phyloP scores from a whole-genome alignment of 2,113 vertebrate species.

The Tragelaphus imberbis region DNA sequence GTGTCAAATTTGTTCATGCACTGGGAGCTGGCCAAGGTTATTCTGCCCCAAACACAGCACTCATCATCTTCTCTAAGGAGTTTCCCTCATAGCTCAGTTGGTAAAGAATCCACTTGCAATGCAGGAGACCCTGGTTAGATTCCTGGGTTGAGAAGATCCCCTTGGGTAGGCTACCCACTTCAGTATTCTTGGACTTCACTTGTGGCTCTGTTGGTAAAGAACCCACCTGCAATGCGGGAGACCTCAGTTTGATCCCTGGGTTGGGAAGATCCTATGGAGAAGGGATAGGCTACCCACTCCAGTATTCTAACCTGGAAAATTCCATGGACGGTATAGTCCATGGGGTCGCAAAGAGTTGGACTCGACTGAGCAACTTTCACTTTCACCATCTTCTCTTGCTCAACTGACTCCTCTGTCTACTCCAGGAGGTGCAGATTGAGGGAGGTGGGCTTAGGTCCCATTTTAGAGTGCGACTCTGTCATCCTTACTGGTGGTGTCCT shows the following conservation, averaged over 20 bases:
- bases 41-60: neutral
- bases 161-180: neutral
- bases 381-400: neutral
- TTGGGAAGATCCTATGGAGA: neutral
- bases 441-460: neutral
- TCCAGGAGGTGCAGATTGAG: neutral
- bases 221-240: neutral
- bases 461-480: neutral
- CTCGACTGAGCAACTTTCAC: neutral
- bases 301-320: neutral
- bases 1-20: neutral
- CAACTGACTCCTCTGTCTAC: neutral
- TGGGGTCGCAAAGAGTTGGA: neutral
- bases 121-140: neutral
- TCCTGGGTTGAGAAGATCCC: neutral
- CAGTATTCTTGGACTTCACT: neutral
- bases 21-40: too few species aligned
- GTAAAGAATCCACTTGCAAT: neutral
- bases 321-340: neutral
- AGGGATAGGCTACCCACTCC: neutral
- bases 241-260: neutral
- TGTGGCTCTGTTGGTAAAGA: neutral
- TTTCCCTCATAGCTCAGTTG: neutral
- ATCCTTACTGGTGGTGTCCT: neutral
- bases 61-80: neutral